Conservation (phyloP, 2,888 invertebrate genomes). For the Loripinus fragilis region DNA sequence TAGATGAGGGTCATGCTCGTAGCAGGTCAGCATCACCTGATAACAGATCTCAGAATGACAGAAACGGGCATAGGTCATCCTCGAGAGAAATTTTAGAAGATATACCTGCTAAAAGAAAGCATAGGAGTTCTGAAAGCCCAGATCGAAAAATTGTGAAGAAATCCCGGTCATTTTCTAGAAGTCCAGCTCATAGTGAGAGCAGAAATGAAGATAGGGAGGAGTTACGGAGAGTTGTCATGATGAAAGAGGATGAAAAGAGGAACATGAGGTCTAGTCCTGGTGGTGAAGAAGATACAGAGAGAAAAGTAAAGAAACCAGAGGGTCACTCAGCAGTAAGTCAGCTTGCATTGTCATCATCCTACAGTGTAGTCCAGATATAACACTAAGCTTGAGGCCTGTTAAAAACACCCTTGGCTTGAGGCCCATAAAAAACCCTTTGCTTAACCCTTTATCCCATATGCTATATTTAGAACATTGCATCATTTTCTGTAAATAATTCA, state of each 20-base stretch:
- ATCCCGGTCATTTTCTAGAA: conserved; percentile 44
- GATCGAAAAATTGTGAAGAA: conserved; percentile 38
- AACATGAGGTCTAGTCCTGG: not conserved
- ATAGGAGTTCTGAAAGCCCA: conserved; percentile 41
- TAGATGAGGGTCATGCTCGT: not conserved
- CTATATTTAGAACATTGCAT: too few species aligned
- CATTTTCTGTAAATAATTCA: too few species aligned
- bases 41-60: not conserved
- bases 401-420: too few species aligned
- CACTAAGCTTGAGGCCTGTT: too few species aligned
- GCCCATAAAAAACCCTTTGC: too few species aligned
- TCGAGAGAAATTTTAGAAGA: conserved; percentile 27
- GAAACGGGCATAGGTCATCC: not conserved
- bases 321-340: conserved; percentile 6
- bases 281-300: conserved; percentile 19
- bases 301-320: conserved; percentile 21
- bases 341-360: too few species aligned
- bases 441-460: too few species aligned
- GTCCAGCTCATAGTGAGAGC: conserved; percentile 22
- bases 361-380: too few species aligned
- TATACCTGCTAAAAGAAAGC: conserved; percentile 26
- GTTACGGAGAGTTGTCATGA: conserved; percentile 46
- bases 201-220: conserved; percentile 30
- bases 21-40: not conserved
- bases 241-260: conserved; percentile 32